Evolutionary conservation across 1,140 invertebrate species (phyloP).

Genomic region (Pseudomyrmex sp.): DNA sequence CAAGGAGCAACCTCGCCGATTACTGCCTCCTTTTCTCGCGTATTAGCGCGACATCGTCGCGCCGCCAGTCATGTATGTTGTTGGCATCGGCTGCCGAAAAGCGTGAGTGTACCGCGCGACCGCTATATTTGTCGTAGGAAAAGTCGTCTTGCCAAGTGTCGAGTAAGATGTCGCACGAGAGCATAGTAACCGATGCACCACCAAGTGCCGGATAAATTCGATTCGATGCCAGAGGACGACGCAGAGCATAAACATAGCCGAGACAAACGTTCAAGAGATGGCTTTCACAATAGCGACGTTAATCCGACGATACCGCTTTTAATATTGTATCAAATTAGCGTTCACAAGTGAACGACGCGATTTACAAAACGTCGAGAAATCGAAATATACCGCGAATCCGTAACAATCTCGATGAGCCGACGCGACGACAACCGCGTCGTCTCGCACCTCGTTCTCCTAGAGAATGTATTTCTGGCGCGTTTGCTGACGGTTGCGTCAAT

Average conservation of each 20-base stretch:
- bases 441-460: background rate
- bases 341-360: no score
- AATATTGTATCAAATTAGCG: no score
- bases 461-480: slow-evolving; percentile 47
- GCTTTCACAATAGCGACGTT: slow-evolving; percentile 1
- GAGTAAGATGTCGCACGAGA: slow-evolving; percentile 78
- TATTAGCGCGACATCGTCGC: slow-evolving; percentile 52
- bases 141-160: slow-evolving; percentile 77
- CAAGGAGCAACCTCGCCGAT: slow-evolving; percentile 41
- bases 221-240: slow-evolving; percentile 72
- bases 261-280: slow-evolving; percentile 60
- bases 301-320: no score
- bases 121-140: slow-evolving; percentile 78
- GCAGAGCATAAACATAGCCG: slow-evolving; percentile 72
- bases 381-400: slow-evolving; percentile 4
- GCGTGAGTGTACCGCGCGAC: slow-evolving; percentile 72
- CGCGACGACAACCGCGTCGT: slow-evolving; percentile 6
- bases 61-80: slow-evolving; percentile 37
- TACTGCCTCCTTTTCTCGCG: slow-evolving; percentile 49
- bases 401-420: background rate
- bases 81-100: slow-evolving; percentile 72
- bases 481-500: slow-evolving; percentile 37
- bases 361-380: no score
- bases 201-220: slow-evolving; percentile 76
- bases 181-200: slow-evolving; percentile 72